Base-by-base conservation (phyloP, 2,113 vertebrate species). In the Megalops atlanticus region DNA sequence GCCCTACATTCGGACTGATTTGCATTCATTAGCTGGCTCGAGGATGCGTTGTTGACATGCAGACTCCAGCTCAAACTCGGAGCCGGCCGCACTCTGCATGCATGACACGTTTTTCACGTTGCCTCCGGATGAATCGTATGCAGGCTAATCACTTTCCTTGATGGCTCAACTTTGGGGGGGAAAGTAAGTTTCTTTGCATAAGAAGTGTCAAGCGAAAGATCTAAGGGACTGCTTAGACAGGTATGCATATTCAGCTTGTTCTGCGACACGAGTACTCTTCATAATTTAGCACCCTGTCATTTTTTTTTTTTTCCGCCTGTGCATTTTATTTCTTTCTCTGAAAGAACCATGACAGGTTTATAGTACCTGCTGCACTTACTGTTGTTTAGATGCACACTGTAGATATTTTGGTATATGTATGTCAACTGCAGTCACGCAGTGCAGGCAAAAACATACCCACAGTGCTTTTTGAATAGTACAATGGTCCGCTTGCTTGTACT, bases 121-220 rank as follows among this genome's bases (percentile, higher is more conserved):
- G 74, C 74, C 27, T 49, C 74, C 1, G 33, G 41, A 76, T 35
- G 21, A 45, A 76, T 12, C 69, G 1, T n/a, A 27, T 43, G n/a
- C 43, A 18, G 74, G 27, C 74, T 74, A 74, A 76, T 76, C 74
- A 74, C 43, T 76, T 31, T 76, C 41, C 15, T 76, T 33, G 41
- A 47, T 45, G 33, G 41, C 41, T 27, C 47, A 76, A 47, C 18
- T 49, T 76, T 15, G 12, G 72, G 31, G 40, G 40, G 27, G n/a
- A 49, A 40, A 40, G 40, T 15, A 49, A 31, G 2, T 76, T 31
- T 47, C 74, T 76, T 31, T 47, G 27, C 58, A 40, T 14, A 39
- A 38, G 35, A 5, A 52, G 43, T 52, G 18, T 4, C 68, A 52
- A n/a, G 33, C 43, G 3, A 73, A 49, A 74, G 47, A 74, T 40